A percentile compares a stretch with the other conserved stretches of the same genome.
These are phyloP conservation scores for Villa cingulata DNA, from an alignment of 2,888 invertebrate genomes.

Conservation along the genomic window DNA sequence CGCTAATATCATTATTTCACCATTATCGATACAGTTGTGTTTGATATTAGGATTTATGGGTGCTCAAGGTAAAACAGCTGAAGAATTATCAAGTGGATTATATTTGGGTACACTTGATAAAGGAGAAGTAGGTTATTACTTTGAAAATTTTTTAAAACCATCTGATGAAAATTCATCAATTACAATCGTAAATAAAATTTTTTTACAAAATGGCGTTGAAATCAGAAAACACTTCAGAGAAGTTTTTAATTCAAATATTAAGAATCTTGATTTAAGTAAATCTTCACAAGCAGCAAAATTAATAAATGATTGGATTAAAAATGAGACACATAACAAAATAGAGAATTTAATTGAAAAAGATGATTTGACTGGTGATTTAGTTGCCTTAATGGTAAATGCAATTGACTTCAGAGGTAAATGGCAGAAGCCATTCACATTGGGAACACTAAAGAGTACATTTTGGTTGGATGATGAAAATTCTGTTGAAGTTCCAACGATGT, in stretches of 20 bases:
- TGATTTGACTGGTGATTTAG: slow-evolving; percentile 42
- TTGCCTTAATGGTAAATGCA: slow-evolving; percentile 71
- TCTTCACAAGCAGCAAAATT: slow-evolving; percentile 36
- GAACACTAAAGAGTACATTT: slow-evolving; percentile 52
- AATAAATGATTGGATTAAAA: slow-evolving; percentile 73
- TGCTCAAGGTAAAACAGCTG: slow-evolving; percentile 46
- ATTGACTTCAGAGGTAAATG: slow-evolving; percentile 76
- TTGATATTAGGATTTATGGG: slow-evolving; percentile 61
- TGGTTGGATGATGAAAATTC: slow-evolving; percentile 41
- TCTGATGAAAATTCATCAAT: not conserved
- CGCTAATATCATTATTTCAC: slow-evolving; percentile 56
- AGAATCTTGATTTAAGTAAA: slow-evolving; percentile 47
- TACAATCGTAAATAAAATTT: not conserved
- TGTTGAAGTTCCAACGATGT: slow-evolving; percentile 54
- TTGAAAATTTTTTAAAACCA: not conserved
- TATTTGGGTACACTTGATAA: slow-evolving; percentile 35
- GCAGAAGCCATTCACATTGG: slow-evolving; percentile 46
- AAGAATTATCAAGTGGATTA: slow-evolving; percentile 43
- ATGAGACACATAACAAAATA: slow-evolving; percentile 71
- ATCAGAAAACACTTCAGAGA: slow-evolving; percentile 35
- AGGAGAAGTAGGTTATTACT: slow-evolving; percentile 16
- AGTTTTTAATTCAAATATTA: slow-evolving; percentile 49
- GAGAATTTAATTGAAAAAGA: slow-evolving; percentile 52
- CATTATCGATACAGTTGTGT: slow-evolving; percentile 59
- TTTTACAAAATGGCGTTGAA: not conserved